Evolutionary conservation across 2,797 vertebrate species (phyloP).

Genomic region (Smutsia temminckii): DNA sequence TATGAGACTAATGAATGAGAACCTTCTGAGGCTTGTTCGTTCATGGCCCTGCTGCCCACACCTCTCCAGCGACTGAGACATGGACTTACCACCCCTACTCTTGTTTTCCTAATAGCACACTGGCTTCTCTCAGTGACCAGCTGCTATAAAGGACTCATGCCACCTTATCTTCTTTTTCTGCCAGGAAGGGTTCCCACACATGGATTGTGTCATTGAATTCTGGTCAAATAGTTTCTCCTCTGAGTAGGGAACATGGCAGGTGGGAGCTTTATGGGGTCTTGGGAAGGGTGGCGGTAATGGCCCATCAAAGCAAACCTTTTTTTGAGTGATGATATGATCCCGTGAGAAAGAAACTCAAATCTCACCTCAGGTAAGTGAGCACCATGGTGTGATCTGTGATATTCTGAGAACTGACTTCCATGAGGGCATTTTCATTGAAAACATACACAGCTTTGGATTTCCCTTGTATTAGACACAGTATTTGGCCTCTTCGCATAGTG

Average conservation of each 20-base stretch:
- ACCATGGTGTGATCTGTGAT: not conserved
- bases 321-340: not conserved
- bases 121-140: not conserved
- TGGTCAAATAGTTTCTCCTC: not conserved
- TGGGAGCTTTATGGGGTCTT: not conserved
- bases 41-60: not conserved
- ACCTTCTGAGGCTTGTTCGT: not conserved
- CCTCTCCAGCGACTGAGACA: not conserved
- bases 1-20: not conserved
- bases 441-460: not conserved
- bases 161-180: not conserved
- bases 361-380: not conserved
- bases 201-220: not conserved
- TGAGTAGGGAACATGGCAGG: not conserved
- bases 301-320: not conserved
- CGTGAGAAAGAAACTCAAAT: not conserved
- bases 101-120: not conserved
- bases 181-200: not conserved
- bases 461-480: not conserved
- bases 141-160: no score
- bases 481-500: not conserved
- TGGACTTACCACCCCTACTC: fast-evolving
- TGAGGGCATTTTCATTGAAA: not conserved
- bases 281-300: not conserved
- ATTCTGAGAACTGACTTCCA: not conserved